A percentile compares a stretch with the other conserved stretches of the same genome.
Evolutionary conservation across 2,888 invertebrate species (phyloP).

Genomic region (Apoda limacodes): DNA sequence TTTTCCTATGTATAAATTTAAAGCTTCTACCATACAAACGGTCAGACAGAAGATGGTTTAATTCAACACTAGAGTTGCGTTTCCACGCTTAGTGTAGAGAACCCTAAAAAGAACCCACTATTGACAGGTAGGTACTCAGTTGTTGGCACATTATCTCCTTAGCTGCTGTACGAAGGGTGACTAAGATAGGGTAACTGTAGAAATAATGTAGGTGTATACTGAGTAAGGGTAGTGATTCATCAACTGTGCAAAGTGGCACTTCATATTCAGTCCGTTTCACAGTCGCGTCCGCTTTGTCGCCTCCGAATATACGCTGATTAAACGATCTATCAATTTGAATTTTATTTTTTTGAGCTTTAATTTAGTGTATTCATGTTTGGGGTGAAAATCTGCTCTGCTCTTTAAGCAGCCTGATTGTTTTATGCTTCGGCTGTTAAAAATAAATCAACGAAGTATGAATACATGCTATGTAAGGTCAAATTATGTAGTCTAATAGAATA

Average conservation of each 20-base stretch:
- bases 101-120: too few species aligned
- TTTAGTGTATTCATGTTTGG: neutral
- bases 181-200: neutral
- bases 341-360: slow-evolving; percentile 22
- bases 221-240: slow-evolving; percentile 47
- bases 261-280: slow-evolving; percentile 51
- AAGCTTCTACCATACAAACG: too few species aligned
- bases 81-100: too few species aligned
- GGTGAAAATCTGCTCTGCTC: neutral
- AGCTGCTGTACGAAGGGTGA: too few species aligned
- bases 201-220: slow-evolving; percentile 7
- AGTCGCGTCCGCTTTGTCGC: slow-evolving; percentile 41
- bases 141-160: too few species aligned
- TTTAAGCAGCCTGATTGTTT: neutral
- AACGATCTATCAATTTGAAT: slow-evolving; percentile 31
- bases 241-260: slow-evolving; percentile 59
- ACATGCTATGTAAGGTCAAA: too few species aligned
- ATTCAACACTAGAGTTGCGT: too few species aligned
- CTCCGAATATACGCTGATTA: slow-evolving; percentile 39
- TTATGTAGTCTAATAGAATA: too few species aligned
- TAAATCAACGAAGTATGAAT: neutral
- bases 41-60: too few species aligned
- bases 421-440: neutral
- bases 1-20: too few species aligned
- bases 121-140: too few species aligned